Conservation (phyloP, 2,797 vertebrate species). For the Diplodus puntazzo region DNA sequence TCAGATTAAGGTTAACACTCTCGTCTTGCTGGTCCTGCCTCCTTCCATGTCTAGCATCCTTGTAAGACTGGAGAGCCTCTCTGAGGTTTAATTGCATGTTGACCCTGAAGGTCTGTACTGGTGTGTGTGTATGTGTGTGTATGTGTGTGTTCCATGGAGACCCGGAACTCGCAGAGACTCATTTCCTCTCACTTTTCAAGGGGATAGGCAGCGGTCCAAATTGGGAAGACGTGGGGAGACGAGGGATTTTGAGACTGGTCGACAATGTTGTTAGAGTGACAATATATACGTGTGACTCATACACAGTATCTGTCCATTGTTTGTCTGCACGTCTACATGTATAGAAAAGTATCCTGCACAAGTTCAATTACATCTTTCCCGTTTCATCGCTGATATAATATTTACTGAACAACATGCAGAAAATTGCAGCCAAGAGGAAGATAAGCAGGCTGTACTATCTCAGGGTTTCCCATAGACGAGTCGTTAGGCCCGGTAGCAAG, state of each 20-base stretch:
- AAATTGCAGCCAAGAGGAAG: constrained; percentile 33
- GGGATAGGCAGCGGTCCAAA: background rate
- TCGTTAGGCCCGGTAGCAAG: too few species aligned
- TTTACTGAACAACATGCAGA: constrained; percentile 30
- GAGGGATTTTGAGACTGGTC: background rate
- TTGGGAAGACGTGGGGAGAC: background rate
- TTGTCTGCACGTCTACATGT: background rate
- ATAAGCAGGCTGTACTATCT: constrained; percentile 7
- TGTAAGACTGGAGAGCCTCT: constrained; percentile 55
- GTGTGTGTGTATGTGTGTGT: background rate
- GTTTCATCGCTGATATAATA: constrained; percentile 13
- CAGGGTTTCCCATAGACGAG: too few species aligned
- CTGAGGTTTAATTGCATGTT: constrained; percentile 77
- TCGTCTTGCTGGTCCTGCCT: constrained; percentile 43
- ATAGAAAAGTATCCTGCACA: background rate
- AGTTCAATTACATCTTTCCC: constrained; percentile 19
- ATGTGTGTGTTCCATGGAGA: constrained; percentile 31
- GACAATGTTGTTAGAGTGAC: background rate
- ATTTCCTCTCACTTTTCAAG: constrained; percentile 42
- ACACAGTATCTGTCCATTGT: background rate
- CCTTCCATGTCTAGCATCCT: constrained; percentile 39
- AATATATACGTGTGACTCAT: too few species aligned
- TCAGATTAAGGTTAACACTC: constrained; percentile 66
- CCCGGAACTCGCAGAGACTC: constrained; percentile 35
- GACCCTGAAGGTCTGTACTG: constrained; percentile 59